Conservation (phyloP, 2,888 invertebrate genomes). For the Malacosoma neustria region DNA sequence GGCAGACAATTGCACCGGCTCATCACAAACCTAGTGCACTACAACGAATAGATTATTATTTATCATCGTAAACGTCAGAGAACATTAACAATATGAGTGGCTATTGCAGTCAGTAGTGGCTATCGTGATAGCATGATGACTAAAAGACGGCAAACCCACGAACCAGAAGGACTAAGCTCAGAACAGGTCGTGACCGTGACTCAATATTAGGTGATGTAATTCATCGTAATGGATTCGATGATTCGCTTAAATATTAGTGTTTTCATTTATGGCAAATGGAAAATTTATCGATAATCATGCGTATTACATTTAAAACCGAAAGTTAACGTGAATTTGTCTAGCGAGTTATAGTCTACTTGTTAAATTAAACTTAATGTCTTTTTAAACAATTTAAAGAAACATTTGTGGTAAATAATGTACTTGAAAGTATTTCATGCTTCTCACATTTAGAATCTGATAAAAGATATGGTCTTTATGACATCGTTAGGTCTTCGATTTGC, state of each 20-base stretch:
- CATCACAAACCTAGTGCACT: constrained; percentile 14
- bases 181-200: constrained; percentile 56
- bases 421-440: too few species aligned
- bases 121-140: constrained; percentile 44
- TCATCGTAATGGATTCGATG: constrained; percentile 54
- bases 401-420: too few species aligned
- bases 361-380: too few species aligned
- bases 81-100: constrained; percentile 29
- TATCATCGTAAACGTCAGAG: constrained; percentile 31
- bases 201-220: constrained; percentile 69
- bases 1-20: constrained; percentile 16
- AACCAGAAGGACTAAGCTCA: constrained; percentile 41
- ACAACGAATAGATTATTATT: constrained; percentile 18
- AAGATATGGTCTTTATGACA: too few species aligned
- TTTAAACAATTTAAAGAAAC: too few species aligned
- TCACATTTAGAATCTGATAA: too few species aligned
- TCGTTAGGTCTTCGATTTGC: too few species aligned
- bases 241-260: constrained; percentile 46
- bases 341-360: too few species aligned
- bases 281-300: constrained; percentile 23
- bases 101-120: constrained; percentile 51
- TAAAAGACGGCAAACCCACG: constrained; percentile 59
- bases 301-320: constrained; percentile 3
- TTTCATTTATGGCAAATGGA: constrained; percentile 9
- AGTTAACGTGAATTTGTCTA: too few species aligned